These are phyloP conservation scores for Typhlichthys subterraneus DNA, from an alignment of 2,797 vertebrate genomes.

Conservation along the genomic window DNA sequence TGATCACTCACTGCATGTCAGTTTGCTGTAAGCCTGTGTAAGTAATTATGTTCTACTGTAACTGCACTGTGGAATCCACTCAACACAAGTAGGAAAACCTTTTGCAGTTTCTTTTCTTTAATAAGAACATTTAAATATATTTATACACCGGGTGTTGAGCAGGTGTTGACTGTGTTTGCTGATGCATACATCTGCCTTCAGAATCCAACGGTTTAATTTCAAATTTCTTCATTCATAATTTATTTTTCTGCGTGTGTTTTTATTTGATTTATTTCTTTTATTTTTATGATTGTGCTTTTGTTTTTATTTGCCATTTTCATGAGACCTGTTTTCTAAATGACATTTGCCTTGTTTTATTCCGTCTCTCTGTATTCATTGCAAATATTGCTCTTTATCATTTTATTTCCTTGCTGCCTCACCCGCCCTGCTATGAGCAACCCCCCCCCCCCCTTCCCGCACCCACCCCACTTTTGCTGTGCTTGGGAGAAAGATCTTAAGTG, in stretches of 20 bases:
- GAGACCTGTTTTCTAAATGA: slow-evolving; percentile 7
- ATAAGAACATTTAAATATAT: slow-evolving; percentile 7
- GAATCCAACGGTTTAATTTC: slow-evolving; percentile 14
- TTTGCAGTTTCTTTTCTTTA: slow-evolving; percentile 14
- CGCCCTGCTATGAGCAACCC: background rate
- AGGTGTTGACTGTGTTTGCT: background rate
- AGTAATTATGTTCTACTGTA: background rate
- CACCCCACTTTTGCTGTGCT: slow-evolving; percentile 32
- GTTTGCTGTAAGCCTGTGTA: slow-evolving; percentile 40
- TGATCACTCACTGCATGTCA: slow-evolving; percentile 57
- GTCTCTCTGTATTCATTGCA: slow-evolving; percentile 29
- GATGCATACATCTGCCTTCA: slow-evolving; percentile 17
- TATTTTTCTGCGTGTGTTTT: slow-evolving; percentile 1
- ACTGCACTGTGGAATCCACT: no score
- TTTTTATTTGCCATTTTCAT: slow-evolving; percentile 31
- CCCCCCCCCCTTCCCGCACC: slow-evolving; percentile 11
- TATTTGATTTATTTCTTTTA: background rate
- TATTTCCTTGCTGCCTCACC: slow-evolving; percentile 9
- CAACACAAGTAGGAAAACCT: background rate
- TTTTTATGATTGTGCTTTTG: slow-evolving; percentile 12
- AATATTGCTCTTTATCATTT: slow-evolving; percentile 33
- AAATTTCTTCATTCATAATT: slow-evolving; percentile 12
- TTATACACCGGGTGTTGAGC: background rate
- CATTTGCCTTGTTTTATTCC: slow-evolving; percentile 6
- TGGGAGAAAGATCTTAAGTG: slow-evolving; percentile 52